Conservation (phyloP, 2,113 vertebrate species). For the Sturnus vulgaris region DNA sequence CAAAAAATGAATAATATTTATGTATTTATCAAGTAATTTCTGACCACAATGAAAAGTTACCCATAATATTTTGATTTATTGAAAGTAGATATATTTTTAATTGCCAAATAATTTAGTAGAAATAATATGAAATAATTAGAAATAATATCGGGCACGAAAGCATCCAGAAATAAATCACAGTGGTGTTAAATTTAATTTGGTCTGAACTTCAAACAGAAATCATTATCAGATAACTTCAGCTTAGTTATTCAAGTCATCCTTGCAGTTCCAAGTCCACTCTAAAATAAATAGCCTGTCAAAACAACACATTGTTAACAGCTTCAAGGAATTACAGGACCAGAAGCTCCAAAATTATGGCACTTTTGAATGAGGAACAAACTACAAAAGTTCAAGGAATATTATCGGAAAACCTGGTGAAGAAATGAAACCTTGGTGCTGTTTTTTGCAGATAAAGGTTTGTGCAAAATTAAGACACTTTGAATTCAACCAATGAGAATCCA, state of each 20-base stretch:
- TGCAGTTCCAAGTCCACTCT: background rate
- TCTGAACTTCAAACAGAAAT: background rate
- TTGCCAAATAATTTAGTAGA: background rate
- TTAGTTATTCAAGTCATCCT: background rate
- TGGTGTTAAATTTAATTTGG: background rate
- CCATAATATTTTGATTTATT: background rate
- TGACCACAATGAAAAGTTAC: background rate
- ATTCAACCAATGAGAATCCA: background rate
- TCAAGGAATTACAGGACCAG: background rate
- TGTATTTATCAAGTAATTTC: background rate
- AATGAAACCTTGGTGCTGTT: background rate
- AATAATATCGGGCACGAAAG: background rate
- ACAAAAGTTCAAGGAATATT: background rate
- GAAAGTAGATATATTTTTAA: background rate
- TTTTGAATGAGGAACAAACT: background rate
- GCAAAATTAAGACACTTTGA: background rate
- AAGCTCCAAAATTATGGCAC: background rate
- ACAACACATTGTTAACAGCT: background rate
- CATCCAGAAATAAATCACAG: background rate
- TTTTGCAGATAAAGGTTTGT: background rate
- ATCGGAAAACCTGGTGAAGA: background rate
- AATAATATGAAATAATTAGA: background rate
- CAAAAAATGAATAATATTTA: background rate
- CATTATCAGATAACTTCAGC: background rate
- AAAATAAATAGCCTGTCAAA: background rate